These are phyloP conservation scores for Sphaeramia orbicularis DNA, from an alignment of 2,797 vertebrate genomes.

Conservation along the genomic window DNA sequence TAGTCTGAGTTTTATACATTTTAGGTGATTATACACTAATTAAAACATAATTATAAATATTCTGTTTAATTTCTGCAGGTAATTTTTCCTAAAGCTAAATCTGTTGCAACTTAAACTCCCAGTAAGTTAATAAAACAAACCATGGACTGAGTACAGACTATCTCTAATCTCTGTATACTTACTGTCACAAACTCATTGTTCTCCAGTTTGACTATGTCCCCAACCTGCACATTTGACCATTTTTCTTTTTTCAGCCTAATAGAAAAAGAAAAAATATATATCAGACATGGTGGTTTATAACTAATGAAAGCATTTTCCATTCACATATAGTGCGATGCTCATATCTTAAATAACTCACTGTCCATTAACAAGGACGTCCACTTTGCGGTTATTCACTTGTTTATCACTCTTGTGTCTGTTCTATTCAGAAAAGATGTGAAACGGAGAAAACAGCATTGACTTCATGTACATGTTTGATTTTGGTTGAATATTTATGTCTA, in stretches of 20 bases:
- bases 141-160: too few relatives aligned
- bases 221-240: conserved; percentile 96
- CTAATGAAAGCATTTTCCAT: too few relatives aligned
- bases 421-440: conserved; percentile 72
- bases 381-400: conserved; percentile 92
- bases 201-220: conserved; percentile 93
- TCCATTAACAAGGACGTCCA: conserved; percentile 88
- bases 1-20: too few relatives aligned
- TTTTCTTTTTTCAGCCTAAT: conserved; percentile 89
- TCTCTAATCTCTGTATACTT: conserved; percentile 63
- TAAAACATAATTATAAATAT: too few relatives aligned
- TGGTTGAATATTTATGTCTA: background rate
- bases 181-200: conserved; percentile 94
- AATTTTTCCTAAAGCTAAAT: too few relatives aligned
- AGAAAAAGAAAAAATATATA: background rate
- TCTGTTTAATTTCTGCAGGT: too few relatives aligned
- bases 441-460: background rate
- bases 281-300: background rate
- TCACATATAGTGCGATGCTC: background rate
- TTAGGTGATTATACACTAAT: too few relatives aligned
- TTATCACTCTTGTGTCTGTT: conserved; percentile 92
- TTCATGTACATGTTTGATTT: background rate
- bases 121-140: too few relatives aligned
- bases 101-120: too few relatives aligned
- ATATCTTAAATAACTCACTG: conserved; percentile 83